These are phyloP conservation scores for Sericinus montela DNA, from an alignment of 2,888 invertebrate genomes.

Conservation along the genomic window DNA sequence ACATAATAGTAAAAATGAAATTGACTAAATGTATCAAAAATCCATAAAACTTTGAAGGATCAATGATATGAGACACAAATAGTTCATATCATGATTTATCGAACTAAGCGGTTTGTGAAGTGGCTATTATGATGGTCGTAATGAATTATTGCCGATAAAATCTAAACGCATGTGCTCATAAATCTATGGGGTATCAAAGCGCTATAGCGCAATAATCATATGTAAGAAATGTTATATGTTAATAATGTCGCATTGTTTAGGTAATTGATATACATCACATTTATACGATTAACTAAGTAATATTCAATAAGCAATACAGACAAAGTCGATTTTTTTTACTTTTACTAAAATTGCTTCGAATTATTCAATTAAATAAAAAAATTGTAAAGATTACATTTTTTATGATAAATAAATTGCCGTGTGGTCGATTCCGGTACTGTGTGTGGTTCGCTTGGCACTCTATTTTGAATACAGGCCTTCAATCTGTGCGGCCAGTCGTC, in stretches of 20 bases:
- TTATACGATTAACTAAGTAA: not conserved
- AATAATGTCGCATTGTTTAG: not conserved
- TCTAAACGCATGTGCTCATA: conserved; percentile 31
- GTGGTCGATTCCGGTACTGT: no score
- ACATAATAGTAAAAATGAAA: no score
- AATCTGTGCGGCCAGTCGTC: no score
- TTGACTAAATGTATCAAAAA: not conserved
- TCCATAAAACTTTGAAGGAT: not conserved
- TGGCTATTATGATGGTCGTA: conserved; percentile 31
- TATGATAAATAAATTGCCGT: no score
- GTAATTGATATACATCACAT: conserved; percentile 4
- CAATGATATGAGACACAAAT: conserved; percentile 17
- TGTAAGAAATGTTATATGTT: not conserved
- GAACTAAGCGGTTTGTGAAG: conserved; percentile 24
- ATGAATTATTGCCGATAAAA: conserved; percentile 45
- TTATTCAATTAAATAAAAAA: no score
- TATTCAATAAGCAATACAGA: not conserved
- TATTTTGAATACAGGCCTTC: no score
- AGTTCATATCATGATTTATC: conserved; percentile 19
- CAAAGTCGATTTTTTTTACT: not conserved
- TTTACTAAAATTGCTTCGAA: not conserved
- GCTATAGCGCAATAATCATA: not conserved
- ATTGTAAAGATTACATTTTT: no score
- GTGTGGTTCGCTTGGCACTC: no score
- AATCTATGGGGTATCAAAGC: conserved; percentile 3